Percentiles rank a stretch among this genome's conserved stretches.
Conservation (phyloP, 2,888 invertebrate genomes). For the Thecocarcelia acutangulata region DNA sequence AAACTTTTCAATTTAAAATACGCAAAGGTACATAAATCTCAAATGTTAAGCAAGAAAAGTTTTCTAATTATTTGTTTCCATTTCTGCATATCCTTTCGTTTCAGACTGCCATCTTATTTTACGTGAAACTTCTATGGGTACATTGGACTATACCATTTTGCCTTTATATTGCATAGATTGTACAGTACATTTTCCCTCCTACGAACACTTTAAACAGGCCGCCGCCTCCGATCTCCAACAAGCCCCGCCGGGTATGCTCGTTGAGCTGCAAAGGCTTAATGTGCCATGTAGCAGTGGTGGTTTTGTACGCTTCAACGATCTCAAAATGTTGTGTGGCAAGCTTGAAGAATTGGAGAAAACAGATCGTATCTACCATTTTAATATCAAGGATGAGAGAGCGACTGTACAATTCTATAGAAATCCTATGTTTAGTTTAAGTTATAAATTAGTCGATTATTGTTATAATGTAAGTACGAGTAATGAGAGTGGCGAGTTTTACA, state of each 20-base stretch:
- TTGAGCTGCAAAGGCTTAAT: constrained; percentile 86
- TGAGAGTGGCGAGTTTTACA: constrained; percentile 86
- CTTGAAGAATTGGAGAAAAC: constrained; percentile 85
- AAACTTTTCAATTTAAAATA: constrained; percentile 74
- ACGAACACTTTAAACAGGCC: constrained; percentile 69
- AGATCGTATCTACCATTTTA: constrained; percentile 85
- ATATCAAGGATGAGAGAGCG: constrained; percentile 81
- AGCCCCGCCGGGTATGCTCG: constrained; percentile 83
- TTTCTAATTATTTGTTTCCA: neutral
- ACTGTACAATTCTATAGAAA: constrained; percentile 84
- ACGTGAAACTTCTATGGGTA: constrained; percentile 73
- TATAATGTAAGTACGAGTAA: constrained; percentile 86
- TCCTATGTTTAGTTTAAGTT: constrained; percentile 86
- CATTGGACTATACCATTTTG: constrained; percentile 76
- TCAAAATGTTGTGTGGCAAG: constrained; percentile 84
- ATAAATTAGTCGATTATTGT: constrained; percentile 87
- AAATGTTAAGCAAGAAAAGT: neutral
- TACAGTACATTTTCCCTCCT: constrained; percentile 77
- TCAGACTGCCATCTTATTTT: constrained; percentile 77
- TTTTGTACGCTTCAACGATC: constrained; percentile 84
- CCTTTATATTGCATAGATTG: constrained; percentile 77
- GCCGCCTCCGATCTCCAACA: constrained; percentile 38
- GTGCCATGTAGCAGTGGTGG: constrained; percentile 86
- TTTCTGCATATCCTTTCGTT: constrained; percentile 6
- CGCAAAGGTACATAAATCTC: constrained; percentile 73